Conservation (phyloP, 2,797 vertebrate genomes). For the Acanthornis magna region DNA sequence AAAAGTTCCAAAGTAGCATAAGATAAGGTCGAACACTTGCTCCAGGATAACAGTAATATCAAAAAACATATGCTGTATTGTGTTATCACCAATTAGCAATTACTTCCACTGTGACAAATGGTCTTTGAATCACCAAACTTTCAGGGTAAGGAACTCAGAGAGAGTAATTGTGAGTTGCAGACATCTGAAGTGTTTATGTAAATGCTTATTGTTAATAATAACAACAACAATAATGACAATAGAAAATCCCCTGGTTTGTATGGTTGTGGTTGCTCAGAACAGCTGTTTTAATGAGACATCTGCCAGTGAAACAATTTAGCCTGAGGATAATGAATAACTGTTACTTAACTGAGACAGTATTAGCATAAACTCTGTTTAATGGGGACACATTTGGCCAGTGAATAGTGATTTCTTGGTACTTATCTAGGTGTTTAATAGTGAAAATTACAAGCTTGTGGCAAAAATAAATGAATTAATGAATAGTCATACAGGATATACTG, state of each 20-base stretch:
- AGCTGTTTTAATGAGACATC: slow-evolving; percentile 62
- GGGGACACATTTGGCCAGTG: slow-evolving; percentile 11
- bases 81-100: slow-evolving; percentile 22
- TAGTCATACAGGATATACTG: background rate
- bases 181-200: slow-evolving; percentile 49
- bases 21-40: background rate
- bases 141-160: background rate
- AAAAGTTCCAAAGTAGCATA: background rate
- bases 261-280: slow-evolving; percentile 20
- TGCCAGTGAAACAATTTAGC: slow-evolving; percentile 55
- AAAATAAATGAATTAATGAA: background rate
- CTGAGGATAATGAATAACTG: slow-evolving; percentile 52
- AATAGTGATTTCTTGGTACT: slow-evolving; percentile 25
- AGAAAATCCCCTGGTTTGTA: slow-evolving; percentile 17
- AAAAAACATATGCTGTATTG: background rate
- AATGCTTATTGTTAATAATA: slow-evolving; percentile 53
- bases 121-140: background rate
- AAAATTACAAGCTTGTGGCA: slow-evolving; percentile 33
- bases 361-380: slow-evolving; percentile 47
- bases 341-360: slow-evolving; percentile 59
- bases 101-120: background rate
- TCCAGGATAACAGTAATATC: background rate
- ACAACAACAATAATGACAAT: slow-evolving; percentile 44
- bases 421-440: slow-evolving; percentile 31
- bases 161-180: background rate